Evolutionary conservation across 2,797 vertebrate genomes (phyloP), one percentile per base, ranked within the genome.

Genomic region (Spinus olivaceus): DNA sequence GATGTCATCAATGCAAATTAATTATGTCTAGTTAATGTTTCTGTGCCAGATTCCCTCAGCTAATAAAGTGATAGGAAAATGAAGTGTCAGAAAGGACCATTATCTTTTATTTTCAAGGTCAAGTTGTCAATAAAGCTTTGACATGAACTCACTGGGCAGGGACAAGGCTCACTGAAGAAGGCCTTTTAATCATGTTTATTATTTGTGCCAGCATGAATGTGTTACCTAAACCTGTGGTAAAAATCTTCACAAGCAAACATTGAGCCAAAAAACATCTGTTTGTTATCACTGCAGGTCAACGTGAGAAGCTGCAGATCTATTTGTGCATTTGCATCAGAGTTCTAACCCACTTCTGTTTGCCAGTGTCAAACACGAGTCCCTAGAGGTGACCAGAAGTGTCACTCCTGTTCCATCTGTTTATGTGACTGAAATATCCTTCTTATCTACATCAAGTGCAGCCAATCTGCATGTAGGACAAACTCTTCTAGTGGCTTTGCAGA

Each of bases 61-160:
- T 95, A 94, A 96, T 82, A 88, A 96, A 91, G 50, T 28, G 61
- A 94, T n/a, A 94, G 73, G 85, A 90, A 97, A 86, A 95, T 92
- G 50, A 96, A 92, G 49, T 84, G 66, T 65, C 47, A 94, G 87
- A 95, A 47, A 69, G 77, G 47, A 95, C 78, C 71, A 71, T 93
- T 95, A 94, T 57, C 63, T 94, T 71, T 74, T 63, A 72, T 81
- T 95, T 96, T 96, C 93, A 97, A 97, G 93, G 96, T 96, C 92
- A 97, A 61, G 50, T 53, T 86, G 64, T 90, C 96, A 95, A 93
- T 95, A 95, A 97, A 92, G 39, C 57, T 65, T 84, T 11, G 12
- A 44, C 33, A 77, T 37, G 69, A 95, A 93, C 82, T 94, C 42
- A 83, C 60, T 89, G 76, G 70, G 57, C 47, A 83, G 13, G 46